A percentile compares a stretch with the other conserved stretches of the same genome.
phyloP scores from a whole-genome alignment of 2,113 vertebrate species.

The Atherinomorus stipes region DNA sequence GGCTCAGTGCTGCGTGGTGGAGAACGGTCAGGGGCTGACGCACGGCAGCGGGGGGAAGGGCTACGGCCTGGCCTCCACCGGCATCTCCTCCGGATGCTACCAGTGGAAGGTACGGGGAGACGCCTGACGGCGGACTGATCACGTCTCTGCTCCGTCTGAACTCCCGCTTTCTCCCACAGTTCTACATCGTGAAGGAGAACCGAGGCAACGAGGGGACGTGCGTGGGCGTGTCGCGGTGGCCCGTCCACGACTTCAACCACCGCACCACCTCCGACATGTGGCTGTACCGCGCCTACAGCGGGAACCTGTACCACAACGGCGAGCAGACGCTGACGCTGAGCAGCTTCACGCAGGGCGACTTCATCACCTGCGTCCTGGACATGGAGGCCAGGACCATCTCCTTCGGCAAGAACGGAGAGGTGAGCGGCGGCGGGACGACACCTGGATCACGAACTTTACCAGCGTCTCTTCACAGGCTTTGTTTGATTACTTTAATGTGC shows the following conservation, averaged over 20 bases:
- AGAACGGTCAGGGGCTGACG: constrained; percentile 84
- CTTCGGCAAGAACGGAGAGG: constrained; percentile 87
- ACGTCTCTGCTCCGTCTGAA: not conserved
- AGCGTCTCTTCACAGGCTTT: too few species aligned
- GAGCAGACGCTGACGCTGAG: constrained; percentile 82
- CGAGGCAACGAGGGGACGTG: constrained; percentile 86
- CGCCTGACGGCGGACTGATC: too few species aligned
- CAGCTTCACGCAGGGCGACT: constrained; percentile 87
- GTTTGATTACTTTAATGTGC: too few species aligned
- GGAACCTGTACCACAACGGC: constrained; percentile 86
- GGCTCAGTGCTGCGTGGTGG: constrained; percentile 84
- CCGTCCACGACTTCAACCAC: constrained; percentile 87
- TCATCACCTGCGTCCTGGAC: constrained; percentile 86
- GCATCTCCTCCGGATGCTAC: constrained; percentile 86
- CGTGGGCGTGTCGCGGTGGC: constrained; percentile 85
- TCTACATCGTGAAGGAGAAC: constrained; percentile 87
- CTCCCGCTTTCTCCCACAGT: constrained; percentile 37
- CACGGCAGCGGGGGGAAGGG: constrained; percentile 86
- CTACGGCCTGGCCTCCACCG: constrained; percentile 85
- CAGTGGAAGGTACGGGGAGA: constrained; percentile 83
- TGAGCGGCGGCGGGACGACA: constrained; percentile 48
- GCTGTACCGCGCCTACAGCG: constrained; percentile 87
- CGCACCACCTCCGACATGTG: constrained; percentile 88
- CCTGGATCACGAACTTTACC: too few species aligned
- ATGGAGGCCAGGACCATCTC: constrained; percentile 87